Base-by-base conservation (phyloP, 2,113 vertebrate species). In the Rhinogobius similis region DNA sequence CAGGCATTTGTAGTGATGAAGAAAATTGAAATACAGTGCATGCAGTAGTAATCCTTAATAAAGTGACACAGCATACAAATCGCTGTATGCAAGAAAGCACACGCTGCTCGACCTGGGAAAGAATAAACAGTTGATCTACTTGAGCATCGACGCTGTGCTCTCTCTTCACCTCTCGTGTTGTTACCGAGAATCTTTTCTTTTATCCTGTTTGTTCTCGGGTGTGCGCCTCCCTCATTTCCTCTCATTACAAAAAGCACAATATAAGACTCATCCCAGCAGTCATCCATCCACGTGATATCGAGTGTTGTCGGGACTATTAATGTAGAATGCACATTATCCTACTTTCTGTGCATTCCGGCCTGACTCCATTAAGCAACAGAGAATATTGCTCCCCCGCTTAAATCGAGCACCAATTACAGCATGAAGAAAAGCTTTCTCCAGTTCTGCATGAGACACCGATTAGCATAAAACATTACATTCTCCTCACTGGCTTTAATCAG, bases 401-500 rank as follows among this genome's bases (percentile, higher is more conserved):
- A 85, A 82, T 76, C 86, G 71, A 78, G 71, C 76, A 82, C 82
- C 82, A 90, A 85, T 91, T 89, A 89, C 75, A 78, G 66, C 62
- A 82, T 75, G 64, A 81, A 71, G 72, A 89, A 82, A 82, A 44
- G 13, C 23, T 24, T 81, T 62, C 61, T 53, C 70, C 72, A 27
- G 68, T 74, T 67, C 68, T 82, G 75, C 79, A 78, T 41, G 63
- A 86, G 67, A 68, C 71, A 77, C 59, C 59, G 74, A 86, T 87
- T 89, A 85, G 41, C 72, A 87, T 84, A 87, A 85, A 76, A 73
- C 53, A 77, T 24, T 58, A 46, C 70, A 82, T 84, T 78, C 36
- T 79, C 73, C 76, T 72, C 70, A 58, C 48, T 83, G 73, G 66
- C 59, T 77, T 81, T 61, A 77, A 84, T 87, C 65, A 52, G 72